A percentile compares a stretch with the other conserved stretches of the same genome.
These are phyloP conservation scores for Leptinotarsa rubiginosa DNA, from an alignment of 2,888 invertebrate genomes.

Conservation along the genomic window DNA sequence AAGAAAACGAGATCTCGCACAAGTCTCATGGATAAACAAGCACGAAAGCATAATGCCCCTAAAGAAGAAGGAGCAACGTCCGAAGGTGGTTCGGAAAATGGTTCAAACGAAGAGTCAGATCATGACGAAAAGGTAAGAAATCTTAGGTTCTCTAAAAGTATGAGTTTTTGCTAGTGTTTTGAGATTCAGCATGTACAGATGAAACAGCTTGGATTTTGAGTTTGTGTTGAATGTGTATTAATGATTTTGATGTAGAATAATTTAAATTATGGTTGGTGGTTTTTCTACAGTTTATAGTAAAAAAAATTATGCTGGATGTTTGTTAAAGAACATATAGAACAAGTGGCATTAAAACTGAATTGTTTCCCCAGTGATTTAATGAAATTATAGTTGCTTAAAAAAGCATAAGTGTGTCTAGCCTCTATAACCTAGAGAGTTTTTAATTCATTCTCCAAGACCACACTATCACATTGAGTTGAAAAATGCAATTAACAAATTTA, in stretches of 20 bases:
- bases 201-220: neutral
- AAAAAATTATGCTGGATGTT: neutral
- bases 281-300: neutral
- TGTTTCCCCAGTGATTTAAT: no score
- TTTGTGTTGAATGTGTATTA: neutral
- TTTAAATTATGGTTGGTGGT: constrained; percentile 1
- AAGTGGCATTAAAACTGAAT: no score
- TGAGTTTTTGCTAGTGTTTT: neutral
- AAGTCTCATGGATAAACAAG: constrained; percentile 92
- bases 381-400: no score
- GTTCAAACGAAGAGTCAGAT: constrained; percentile 88
- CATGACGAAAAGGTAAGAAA: constrained; percentile 87
- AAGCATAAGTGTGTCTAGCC: no score
- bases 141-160: neutral
- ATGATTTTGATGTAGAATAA: neutral
- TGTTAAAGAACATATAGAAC: neutral
- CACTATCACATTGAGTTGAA: no score
- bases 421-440: no score
- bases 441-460: no score
- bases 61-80: constrained; percentile 78
- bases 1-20: constrained; percentile 94
- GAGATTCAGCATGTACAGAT: constrained; percentile 28
- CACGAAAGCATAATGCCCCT: constrained; percentile 74
- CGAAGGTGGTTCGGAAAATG: constrained; percentile 86
- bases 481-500: no score